These are phyloP conservation scores for Melanotaenia boesemani DNA, from an alignment of 2,797 vertebrate genomes.

Conservation along the genomic window DNA sequence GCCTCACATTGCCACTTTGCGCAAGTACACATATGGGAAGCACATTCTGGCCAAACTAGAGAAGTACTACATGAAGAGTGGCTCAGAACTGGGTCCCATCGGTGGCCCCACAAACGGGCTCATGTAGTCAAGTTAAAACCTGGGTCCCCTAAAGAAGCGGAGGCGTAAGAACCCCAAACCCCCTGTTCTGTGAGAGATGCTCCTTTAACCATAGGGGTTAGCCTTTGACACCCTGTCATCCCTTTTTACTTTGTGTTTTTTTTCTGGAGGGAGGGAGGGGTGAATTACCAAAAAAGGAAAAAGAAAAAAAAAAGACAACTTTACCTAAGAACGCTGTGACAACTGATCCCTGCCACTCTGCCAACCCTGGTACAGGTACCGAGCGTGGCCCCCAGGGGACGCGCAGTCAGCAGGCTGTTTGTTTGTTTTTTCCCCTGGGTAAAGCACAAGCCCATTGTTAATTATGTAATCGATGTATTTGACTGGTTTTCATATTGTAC, in stretches of 20 bases:
- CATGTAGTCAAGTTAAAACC: slow-evolving; percentile 80
- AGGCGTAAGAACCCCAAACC: slow-evolving; percentile 53
- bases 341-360: slow-evolving; percentile 71
- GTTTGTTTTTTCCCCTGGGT: slow-evolving; percentile 80
- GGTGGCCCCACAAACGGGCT: slow-evolving; percentile 96
- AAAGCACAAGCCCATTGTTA: slow-evolving; percentile 95
- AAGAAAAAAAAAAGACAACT: slow-evolving; percentile 61
- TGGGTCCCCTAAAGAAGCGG: slow-evolving; percentile 33
- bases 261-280: slow-evolving; percentile 41
- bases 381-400: slow-evolving; percentile 50
- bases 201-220: slow-evolving; percentile 71
- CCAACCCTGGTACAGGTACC: slow-evolving; percentile 56
- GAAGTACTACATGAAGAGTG: slow-evolving; percentile 99
- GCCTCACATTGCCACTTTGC: slow-evolving; percentile 96
- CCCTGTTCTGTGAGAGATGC: slow-evolving; percentile 67
- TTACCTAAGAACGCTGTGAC: slow-evolving; percentile 82
- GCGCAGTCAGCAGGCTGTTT: slow-evolving; percentile 73
- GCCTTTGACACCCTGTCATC: slow-evolving; percentile 65
- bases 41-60: slow-evolving; percentile 99
- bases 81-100: slow-evolving; percentile 93
- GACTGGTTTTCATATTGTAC: slow-evolving; percentile 89
- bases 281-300: slow-evolving; percentile 74
- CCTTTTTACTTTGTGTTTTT: slow-evolving; percentile 23
- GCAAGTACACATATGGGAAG: slow-evolving; percentile 98
- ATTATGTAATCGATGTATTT: slow-evolving; percentile 96